Evolutionary conservation across 2,797 vertebrate genomes (phyloP), one percentile per base, ranked within the genome.

Genomic region (Australoheros facetus): DNA sequence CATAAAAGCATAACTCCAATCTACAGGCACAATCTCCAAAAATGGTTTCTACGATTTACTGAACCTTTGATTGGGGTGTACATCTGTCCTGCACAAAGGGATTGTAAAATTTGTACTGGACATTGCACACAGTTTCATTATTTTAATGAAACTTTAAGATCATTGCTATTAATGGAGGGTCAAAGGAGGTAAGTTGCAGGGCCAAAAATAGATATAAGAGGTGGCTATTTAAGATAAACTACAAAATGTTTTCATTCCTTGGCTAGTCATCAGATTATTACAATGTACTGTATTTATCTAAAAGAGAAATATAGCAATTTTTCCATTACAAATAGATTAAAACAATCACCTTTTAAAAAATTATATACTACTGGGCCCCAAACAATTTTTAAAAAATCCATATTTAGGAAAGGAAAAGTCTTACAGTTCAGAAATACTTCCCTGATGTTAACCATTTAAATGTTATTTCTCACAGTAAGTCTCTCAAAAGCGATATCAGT

Each of bases 401-500:
- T 54, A n/a, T 54, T 54, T 21, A n/a, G 8, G 19, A n/a, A 54
- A 10, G 19, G 19, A 54, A 28, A 69, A 30, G 11, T 51, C 45
- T 51, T 51, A 69, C 11, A n/a, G 7, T 51, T 30, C 26, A 4
- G 26, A 69, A 69, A 30, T 13, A 28, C 45, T 30, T 51, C 64
- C 10, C 26, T 32, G 30, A 51, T 3, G 42, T 30, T 26, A 69
- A 51, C 42, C 0, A 0, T 69, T 69, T 51, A 28, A 51, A 3
- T 30, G 45, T n/a, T 62, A 75, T 78, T 69, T 79, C 21, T 77
- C 74, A 60, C 16, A 37, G 30, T 51, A 58, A 30, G 48, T 75
- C 3, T 59, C 64, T 19, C 42, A 34, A 28, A 69, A 4, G 10
- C 26, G 30, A n/a, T 5, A 69, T 30, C 17, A 32, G 26, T 69